These are phyloP conservation scores for Sarcophaga caerulescens DNA, from an alignment of 2,888 invertebrate species.

Conservation along the genomic window DNA sequence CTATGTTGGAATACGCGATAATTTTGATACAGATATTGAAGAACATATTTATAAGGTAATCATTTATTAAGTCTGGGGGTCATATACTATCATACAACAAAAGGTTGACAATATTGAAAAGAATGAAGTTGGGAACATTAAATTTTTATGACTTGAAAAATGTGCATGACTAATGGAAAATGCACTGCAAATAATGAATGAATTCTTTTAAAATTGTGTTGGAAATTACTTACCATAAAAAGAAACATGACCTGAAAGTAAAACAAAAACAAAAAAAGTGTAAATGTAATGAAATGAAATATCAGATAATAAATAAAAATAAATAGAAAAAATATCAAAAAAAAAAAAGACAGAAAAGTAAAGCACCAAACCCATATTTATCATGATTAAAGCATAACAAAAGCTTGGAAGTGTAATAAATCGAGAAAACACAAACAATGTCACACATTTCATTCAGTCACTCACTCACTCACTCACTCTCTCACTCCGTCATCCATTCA, in stretches of 20 bases:
- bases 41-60: too few species aligned
- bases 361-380: conserved; percentile 55
- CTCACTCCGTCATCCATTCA: background rate
- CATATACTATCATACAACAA: too few species aligned
- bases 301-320: background rate
- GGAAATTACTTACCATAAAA: background rate
- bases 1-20: too few species aligned
- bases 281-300: background rate
- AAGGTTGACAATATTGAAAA: too few species aligned
- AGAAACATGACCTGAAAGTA: conserved; percentile 20
- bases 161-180: too few species aligned
- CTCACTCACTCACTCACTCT: background rate
- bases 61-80: too few species aligned
- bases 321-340: background rate
- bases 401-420: background rate
- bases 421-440: background rate
- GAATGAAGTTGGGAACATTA: too few species aligned
- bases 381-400: conserved; percentile 28
- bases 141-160: too few species aligned
- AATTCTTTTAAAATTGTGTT: background rate
- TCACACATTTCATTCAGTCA: background rate
- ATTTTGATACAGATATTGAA: too few species aligned
- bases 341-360: background rate
- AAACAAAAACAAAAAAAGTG: conserved; percentile 10
- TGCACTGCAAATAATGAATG: background rate